Base-by-base conservation (phyloP, 2,888 invertebrate species). In the Dicroscelio sp. region DNA sequence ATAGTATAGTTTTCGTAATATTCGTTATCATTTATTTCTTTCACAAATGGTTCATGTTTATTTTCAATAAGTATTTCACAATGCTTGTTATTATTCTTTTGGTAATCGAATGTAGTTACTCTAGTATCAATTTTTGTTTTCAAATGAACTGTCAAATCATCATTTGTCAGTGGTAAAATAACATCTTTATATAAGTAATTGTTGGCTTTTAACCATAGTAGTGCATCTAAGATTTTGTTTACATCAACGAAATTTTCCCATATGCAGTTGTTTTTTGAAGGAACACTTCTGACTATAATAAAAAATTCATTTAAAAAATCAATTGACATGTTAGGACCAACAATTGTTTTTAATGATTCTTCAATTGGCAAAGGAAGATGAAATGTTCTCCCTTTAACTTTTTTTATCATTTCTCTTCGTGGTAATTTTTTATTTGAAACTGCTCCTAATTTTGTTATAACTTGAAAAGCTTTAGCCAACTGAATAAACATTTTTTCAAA, bases 381-480 rank as follows among this genome's bases (percentile, higher is more conserved):
- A 78, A 78, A 78, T 8, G 78, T 95, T 43, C 93, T 89, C 65
- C 95, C 95, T 76, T 89, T 86, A 6, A 94, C 91, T 90, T 95
- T 94, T 43, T 86, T 58, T 58, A 93, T 65, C 63, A 88, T 87
- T 31, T 94, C 76, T 35, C 86, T 86, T 86, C 94, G 86, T 14
- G 95, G 95, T 84, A 95, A 8, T 69, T 94, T 94, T 87, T 94
- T 94, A 25, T 95, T 96, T 1, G 17, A 63, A 5, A 96, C 95
- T 10, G 96, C 93, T 67, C 91, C 93, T 94, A 96, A 94, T 65
- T 83, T 75, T 58, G 90, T 69, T n/a, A 96, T 92, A 1, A 95
- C 95, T 93, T 96, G 96, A 91, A 96, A 96, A 5, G 96, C 95
- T 94, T 96, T 96, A 23, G 95, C 95, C 88, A 94, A 79, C 90